Evolutionary conservation across 1,140 invertebrate species (phyloP), one percentile per base, ranked within the genome.

Genomic region (Camponotus pennsylvanicus): DNA sequence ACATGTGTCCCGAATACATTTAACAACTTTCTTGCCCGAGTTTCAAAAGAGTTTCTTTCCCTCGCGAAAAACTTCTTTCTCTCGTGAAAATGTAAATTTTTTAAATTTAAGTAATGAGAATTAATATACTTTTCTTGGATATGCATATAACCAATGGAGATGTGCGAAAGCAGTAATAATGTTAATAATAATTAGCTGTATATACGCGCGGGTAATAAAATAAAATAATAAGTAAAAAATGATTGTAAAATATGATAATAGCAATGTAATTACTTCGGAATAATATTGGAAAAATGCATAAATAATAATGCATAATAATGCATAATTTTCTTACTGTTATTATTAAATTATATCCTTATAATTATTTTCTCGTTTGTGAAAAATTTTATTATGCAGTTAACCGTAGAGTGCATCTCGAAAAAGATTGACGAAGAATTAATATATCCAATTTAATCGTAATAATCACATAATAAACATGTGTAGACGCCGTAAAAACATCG

Each of bases 101-200:
- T 78, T 15, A 63, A 63, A 63, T 63, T 77, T 42, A 34, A 59
- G 5, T 76, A 76, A 15, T 42, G 6, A 40, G 15, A 3, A 32
- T 42, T 55, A 55, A 55, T 21, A 7, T 9, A 52, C 49, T 52
- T 52, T 5, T 52, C 18, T 2, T 2, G 9, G 18, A 1, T 45
- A 69, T 27, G 27, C 27, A 27, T 8, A 27, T 70, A 52, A 73
- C 0, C 40, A 9, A 49, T 27, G 27, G 3, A 0, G 4, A 57
- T 27, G 59, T 21, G 21, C 21, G 13, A 57, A 40, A 9, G 9
- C 40, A 32, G 5, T 55, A 55, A 37, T 18, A 21, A 55, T 8
- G 7, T 9, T 18, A 9, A 32, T 49, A 21, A 59, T 59, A 59
- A 59, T 59, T 7, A 59, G n/a, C 18, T 52, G 49, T 52, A 4